phyloP scores from a whole-genome alignment of 37 sponge, comb jelly and placozoan genomes.

The Bolinopsis microptera region DNA sequence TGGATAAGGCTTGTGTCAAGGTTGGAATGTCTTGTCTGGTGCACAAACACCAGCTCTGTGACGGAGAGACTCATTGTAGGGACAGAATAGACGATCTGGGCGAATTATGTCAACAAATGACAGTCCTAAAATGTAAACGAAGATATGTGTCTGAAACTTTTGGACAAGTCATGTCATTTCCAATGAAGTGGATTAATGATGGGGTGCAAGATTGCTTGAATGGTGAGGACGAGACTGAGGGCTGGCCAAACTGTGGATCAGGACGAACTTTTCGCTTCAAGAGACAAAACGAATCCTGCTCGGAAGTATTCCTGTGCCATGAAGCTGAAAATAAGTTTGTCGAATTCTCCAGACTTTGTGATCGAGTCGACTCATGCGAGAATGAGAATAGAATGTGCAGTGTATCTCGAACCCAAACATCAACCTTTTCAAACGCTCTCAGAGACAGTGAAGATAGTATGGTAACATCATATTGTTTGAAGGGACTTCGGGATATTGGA shows the following conservation, averaged over 20 bases:
- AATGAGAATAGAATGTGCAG: not conserved
- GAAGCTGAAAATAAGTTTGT: not conserved
- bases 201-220: not conserved
- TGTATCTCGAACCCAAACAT: not conserved
- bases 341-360: not conserved
- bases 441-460: not conserved
- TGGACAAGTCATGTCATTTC: not conserved
- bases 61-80: not conserved
- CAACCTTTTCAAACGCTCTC: not conserved
- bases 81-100: not conserved
- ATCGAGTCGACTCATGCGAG: not conserved
- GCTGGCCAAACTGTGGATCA: not conserved
- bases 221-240: not conserved
- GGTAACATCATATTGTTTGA: not conserved
- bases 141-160: not conserved
- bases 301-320: not conserved
- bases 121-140: not conserved
- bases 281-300: not conserved
- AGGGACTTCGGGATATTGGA: not conserved
- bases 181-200: not conserved
- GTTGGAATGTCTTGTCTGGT: not conserved
- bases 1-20: not conserved
- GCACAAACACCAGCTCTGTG: conserved; percentile 19
- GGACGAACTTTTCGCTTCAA: not conserved
- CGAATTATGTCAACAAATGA: not conserved